Conservation (phyloP, 2,888 invertebrate genomes). For the Mimas tiliae region DNA sequence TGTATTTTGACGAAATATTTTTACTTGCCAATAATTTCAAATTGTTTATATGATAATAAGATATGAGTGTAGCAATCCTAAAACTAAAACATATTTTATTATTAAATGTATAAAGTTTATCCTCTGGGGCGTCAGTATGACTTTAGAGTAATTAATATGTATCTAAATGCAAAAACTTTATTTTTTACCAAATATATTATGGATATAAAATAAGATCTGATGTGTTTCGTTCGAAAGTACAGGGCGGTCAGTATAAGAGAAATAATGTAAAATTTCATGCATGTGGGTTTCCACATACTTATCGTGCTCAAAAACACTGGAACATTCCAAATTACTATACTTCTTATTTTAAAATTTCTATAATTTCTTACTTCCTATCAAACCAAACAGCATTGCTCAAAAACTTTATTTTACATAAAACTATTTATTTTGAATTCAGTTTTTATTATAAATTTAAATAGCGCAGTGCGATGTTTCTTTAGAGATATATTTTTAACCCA, state of each 20-base stretch:
- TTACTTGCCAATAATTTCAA: slow-evolving; percentile 10
- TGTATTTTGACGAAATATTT: slow-evolving; percentile 1
- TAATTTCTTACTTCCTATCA: not conserved
- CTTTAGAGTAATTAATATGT: not conserved
- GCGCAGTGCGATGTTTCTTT: not conserved
- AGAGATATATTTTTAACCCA: not conserved
- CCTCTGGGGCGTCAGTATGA: not conserved
- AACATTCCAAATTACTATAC: slow-evolving; percentile 17
- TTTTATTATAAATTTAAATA: not conserved
- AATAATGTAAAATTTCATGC: not conserved
- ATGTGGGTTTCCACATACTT: not conserved
- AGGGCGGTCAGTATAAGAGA: not conserved
- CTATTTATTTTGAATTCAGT: not conserved
- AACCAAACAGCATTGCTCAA: not conserved
- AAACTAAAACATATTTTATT: not conserved
- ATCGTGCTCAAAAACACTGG: not conserved
- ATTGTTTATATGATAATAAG: not conserved
- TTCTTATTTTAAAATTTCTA: not conserved
- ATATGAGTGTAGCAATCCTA: not conserved
- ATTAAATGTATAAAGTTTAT: slow-evolving; percentile 1
- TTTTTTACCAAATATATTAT: not conserved
- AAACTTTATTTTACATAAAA: not conserved
- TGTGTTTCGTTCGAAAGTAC: not conserved
- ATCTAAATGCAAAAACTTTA: not conserved
- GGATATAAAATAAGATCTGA: not conserved